Conservation (phyloP, 1,140 invertebrate species). For the Melitaea cinxia region DNA sequence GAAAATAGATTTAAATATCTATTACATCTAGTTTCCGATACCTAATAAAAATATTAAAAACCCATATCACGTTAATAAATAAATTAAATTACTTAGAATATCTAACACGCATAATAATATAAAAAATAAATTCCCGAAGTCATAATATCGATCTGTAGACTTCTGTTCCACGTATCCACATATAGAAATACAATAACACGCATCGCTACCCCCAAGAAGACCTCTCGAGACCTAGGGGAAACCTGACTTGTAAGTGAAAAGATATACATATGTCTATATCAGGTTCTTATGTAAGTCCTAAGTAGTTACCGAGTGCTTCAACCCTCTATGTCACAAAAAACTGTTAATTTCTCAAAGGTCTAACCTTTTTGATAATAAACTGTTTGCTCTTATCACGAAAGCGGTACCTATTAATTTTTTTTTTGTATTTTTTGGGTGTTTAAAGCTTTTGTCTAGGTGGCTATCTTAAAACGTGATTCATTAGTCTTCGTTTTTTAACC, state of each 20-base stretch:
- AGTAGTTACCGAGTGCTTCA: slow-evolving; percentile 36
- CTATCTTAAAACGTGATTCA: no score
- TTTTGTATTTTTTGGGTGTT: neutral
- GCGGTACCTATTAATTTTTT: neutral
- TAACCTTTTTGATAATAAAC: neutral
- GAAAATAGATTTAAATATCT: no score
- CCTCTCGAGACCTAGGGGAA: slow-evolving; percentile 54
- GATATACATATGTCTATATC: slow-evolving; percentile 21
- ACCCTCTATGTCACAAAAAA: slow-evolving; percentile 26
- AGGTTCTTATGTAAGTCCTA: slow-evolving; percentile 39
- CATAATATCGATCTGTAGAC: neutral
- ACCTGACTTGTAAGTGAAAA: slow-evolving; percentile 50
- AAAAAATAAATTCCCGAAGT: no score
- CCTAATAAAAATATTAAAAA: no score
- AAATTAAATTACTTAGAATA: no score
- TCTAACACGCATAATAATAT: no score
- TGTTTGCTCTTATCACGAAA: neutral
- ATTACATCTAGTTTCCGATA: no score
- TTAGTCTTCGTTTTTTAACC: no score
- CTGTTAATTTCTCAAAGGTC: slow-evolving; percentile 27
- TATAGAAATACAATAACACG: slow-evolving; percentile 32
- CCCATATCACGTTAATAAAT: no score
- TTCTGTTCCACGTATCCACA: slow-evolving; percentile 3
- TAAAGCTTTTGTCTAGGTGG: neutral
- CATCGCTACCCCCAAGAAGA: slow-evolving; percentile 41